These are phyloP conservation scores for Lepus townsendii DNA, from an alignment of 2,797 vertebrate species.

Conservation along the genomic window DNA sequence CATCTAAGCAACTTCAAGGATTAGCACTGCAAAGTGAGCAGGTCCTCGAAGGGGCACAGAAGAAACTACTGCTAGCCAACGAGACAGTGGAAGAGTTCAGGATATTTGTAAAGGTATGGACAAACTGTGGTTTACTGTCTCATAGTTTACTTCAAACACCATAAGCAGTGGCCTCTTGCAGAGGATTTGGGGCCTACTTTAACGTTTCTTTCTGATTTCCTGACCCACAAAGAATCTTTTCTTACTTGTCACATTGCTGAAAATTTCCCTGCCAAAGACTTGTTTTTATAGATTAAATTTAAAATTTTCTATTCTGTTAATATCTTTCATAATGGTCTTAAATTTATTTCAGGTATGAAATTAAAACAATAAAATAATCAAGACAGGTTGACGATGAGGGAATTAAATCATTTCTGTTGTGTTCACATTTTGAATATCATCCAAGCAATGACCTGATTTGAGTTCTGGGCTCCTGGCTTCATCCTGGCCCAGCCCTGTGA, in stretches of 20 bases:
- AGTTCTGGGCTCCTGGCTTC: no score
- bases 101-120: conserved; percentile 93
- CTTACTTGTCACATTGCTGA: not conserved
- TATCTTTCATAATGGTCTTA: conserved; percentile 34
- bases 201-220: conserved; percentile 22
- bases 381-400: conserved; percentile 41
- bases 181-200: not conserved
- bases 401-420: conserved; percentile 1
- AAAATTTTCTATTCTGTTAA: not conserved
- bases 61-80: conserved; percentile 88
- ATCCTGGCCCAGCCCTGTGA: no score
- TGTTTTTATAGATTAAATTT: conserved; percentile 54
- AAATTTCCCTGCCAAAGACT: conserved; percentile 25
- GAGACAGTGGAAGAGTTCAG: conserved; percentile 93
- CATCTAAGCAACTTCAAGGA: conserved; percentile 92
- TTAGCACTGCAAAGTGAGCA: conserved; percentile 93
- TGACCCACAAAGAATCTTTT: not conserved
- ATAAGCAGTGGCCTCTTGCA: not conserved
- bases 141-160: not conserved
- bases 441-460: no score
- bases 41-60: conserved; percentile 91
- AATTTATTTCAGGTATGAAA: conserved; percentile 28
- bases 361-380: not conserved
- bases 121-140: conserved; percentile 39
- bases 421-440: conserved; percentile 12